A percentile compares a stretch with the other conserved stretches of the same genome.
These are phyloP conservation scores for Pollicipes pollicipes DNA, from an alignment of 1,140 invertebrate species.

Conservation along the genomic window DNA sequence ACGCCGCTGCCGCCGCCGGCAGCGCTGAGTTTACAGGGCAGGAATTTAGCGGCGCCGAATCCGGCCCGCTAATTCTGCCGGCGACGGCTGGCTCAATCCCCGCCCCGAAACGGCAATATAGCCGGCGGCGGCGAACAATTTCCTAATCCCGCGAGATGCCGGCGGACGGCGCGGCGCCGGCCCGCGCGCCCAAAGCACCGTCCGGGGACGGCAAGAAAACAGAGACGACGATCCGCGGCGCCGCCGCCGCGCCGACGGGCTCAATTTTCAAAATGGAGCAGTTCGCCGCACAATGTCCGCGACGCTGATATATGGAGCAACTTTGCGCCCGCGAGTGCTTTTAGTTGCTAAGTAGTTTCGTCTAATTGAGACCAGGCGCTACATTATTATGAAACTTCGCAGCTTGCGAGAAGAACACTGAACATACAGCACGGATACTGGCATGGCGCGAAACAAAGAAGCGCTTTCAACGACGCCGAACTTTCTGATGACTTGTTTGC, in stretches of 20 bases:
- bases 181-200: not conserved
- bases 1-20: too few relatives aligned
- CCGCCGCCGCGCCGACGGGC: too few relatives aligned
- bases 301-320: not conserved
- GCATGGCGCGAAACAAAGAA: not conserved
- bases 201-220: not conserved
- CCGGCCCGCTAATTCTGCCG: not conserved
- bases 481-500: too few relatives aligned
- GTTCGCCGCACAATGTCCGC: not conserved
- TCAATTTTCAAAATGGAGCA: not conserved
- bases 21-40: too few relatives aligned
- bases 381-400: not conserved
- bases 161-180: too few relatives aligned
- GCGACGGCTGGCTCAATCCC: not conserved
- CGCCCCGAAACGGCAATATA: not conserved
- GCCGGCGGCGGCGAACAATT: not conserved
- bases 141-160: constrained; percentile 1
- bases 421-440: not conserved
- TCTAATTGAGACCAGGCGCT: not conserved
- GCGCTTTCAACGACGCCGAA: too few relatives aligned
- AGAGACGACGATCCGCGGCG: not conserved
- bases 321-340: constrained; percentile 1
- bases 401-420: not conserved
- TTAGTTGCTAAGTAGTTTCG: not conserved
- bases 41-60: too few relatives aligned